phyloP scores from a whole-genome alignment of 2,797 vertebrate species.

The Phylloscopus collybita region DNA sequence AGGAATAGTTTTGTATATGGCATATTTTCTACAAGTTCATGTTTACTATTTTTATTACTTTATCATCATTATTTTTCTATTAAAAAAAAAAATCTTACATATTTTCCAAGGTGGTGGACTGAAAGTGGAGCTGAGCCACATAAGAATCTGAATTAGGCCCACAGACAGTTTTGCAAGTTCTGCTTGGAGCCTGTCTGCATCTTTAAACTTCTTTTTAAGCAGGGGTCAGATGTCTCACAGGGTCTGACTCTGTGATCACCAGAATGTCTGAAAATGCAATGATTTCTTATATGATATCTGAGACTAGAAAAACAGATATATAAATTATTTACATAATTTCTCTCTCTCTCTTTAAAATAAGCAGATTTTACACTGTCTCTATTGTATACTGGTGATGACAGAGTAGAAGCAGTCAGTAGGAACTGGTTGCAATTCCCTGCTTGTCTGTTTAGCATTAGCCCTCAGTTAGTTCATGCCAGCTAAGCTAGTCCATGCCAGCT shows the following conservation, averaged over 20 bases:
- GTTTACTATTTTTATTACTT: background rate
- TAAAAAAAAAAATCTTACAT: background rate
- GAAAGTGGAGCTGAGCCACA: background rate
- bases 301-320: background rate
- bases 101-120: background rate
- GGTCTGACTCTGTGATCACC: background rate
- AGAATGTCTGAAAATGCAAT: background rate
- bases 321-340: background rate
- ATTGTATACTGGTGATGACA: background rate
- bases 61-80: background rate
- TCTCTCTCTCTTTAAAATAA: background rate
- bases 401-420: slow-evolving; percentile 4
- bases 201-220: background rate
- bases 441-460: slow-evolving; percentile 42
- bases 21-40: background rate
- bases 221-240: background rate
- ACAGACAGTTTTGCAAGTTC: background rate
- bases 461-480: slow-evolving; percentile 15
- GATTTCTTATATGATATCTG: background rate
- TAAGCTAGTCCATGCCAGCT: slow-evolving; percentile 41
- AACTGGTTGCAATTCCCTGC: slow-evolving; percentile 53
- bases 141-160: background rate
- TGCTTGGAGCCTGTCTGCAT: background rate
- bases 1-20: background rate
- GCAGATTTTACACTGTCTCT: background rate